These are phyloP conservation scores for Ormyrus labotus DNA, from an alignment of 2,888 invertebrate species.

Conservation along the genomic window DNA sequence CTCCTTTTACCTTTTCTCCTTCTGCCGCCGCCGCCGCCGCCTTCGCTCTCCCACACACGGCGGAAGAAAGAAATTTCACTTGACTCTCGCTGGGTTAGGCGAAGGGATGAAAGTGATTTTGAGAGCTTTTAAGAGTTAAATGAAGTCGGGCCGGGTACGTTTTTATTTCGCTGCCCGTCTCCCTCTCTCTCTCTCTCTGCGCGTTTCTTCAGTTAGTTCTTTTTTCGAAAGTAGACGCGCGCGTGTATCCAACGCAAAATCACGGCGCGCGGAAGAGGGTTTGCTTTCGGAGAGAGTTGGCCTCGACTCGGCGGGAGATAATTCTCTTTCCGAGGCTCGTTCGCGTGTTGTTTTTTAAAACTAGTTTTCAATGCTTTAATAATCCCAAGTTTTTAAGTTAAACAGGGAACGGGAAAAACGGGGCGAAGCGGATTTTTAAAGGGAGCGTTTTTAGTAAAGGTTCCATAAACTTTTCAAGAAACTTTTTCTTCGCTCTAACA, in stretches of 20 bases:
- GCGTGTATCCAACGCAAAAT: neutral
- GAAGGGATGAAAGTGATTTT: slow-evolving; percentile 52
- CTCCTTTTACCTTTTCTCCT: neutral
- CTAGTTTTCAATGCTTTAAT: slow-evolving; percentile 1
- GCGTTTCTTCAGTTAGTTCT: neutral
- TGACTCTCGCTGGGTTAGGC: slow-evolving; percentile 18
- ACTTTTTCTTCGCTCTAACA: slow-evolving; percentile 1
- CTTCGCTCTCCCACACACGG: neutral
- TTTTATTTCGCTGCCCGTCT: neutral
- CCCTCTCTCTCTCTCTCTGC: neutral
- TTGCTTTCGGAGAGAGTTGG: too few species aligned
- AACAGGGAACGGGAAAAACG: neutral
- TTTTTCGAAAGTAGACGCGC: neutral
- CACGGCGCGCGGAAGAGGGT: too few species aligned
- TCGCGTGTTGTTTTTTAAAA: neutral
- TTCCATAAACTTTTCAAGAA: slow-evolving; percentile 16
- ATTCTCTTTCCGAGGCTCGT: too few species aligned
- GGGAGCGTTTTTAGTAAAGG: slow-evolving; percentile 18
- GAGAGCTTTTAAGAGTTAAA: slow-evolving; percentile 51
- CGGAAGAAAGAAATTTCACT: slow-evolving; percentile 36
- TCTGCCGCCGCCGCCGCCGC: neutral
- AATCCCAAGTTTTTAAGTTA: neutral
- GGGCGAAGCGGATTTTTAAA: neutral
- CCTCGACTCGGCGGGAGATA: too few species aligned
- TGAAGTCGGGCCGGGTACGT: slow-evolving; percentile 31